phyloP scores from a whole-genome alignment of 2,797 vertebrate genomes.

The Ara ararauna region DNA sequence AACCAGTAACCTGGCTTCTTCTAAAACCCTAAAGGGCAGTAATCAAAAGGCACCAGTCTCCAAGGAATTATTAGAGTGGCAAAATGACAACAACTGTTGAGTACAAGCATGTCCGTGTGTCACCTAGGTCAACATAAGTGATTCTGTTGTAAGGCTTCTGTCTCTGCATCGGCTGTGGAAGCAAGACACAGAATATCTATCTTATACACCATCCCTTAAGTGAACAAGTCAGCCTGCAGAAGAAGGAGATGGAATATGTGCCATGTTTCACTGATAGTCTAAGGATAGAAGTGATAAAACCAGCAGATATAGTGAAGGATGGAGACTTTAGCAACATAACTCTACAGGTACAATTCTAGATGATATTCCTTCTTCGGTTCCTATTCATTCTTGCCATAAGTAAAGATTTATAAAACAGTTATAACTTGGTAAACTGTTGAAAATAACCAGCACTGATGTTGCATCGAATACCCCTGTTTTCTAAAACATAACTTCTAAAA shows the following conservation, averaged over 20 bases:
- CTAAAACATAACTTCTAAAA: neutral
- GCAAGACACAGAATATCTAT: neutral
- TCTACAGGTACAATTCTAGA: neutral
- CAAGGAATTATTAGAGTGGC: neutral
- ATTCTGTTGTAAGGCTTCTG: neutral
- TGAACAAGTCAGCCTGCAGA: neutral
- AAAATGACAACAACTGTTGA: neutral
- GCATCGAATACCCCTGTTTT: neutral
- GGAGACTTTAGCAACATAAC: neutral
- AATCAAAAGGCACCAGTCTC: slow-evolving; percentile 44
- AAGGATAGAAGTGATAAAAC: neutral
- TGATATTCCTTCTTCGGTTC: neutral
- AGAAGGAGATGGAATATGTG: fast-evolving
- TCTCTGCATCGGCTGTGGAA: neutral
- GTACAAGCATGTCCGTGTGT: neutral
- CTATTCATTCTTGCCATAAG: neutral
- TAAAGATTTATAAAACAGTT: neutral
- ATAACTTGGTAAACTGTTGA: neutral
- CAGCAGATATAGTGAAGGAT: neutral
- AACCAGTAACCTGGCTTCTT: slow-evolving; percentile 47
- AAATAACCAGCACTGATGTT: neutral
- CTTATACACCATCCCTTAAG: neutral
- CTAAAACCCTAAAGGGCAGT: slow-evolving; percentile 40
- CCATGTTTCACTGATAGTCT: neutral
- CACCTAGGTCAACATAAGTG: neutral